A percentile compares a stretch with the other conserved stretches of the same genome.
Evolutionary conservation across 2,113 vertebrate genomes (phyloP).

Genomic region (Silurus meridionalis): DNA sequence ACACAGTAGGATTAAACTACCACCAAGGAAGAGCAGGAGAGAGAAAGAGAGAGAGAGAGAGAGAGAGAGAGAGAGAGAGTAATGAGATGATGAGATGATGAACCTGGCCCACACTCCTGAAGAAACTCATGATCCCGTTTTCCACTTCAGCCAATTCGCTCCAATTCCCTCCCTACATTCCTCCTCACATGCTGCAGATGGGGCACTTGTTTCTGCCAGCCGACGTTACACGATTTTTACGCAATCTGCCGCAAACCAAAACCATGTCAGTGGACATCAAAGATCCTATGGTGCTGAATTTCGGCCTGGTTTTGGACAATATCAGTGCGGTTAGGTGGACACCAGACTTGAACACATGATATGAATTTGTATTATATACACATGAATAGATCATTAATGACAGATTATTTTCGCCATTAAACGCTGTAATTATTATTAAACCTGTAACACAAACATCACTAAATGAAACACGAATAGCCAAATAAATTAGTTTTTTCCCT

Average conservation of each 20-base stretch:
- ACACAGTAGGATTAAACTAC: conserved; percentile 20
- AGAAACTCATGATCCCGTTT: conserved; percentile 20
- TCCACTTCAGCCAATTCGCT: conserved; percentile 19
- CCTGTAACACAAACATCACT: not conserved
- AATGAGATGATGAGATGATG: conserved; percentile 34
- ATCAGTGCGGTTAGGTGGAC: not conserved
- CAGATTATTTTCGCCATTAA: not conserved
- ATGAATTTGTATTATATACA: not conserved
- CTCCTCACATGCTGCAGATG: conserved; percentile 28
- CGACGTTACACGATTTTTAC: not conserved
- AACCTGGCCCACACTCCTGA: conserved; percentile 30
- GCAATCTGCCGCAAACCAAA: not conserved
- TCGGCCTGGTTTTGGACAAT: not conserved
- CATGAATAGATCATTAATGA: not conserved
- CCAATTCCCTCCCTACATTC: conserved; percentile 17
- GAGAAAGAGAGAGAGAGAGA: not conserved
- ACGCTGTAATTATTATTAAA: not conserved
- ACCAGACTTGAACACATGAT: not conserved
- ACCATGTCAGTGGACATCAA: not conserved
- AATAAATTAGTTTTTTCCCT: not conserved
- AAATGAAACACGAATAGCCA: not conserved
- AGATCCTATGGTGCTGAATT: not conserved
- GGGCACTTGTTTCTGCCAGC: conserved; percentile 11
- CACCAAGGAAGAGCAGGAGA: conserved; percentile 1
- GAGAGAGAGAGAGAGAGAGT: not conserved